These are phyloP conservation scores for Drosophila virilis DNA, from an alignment of 1,140 invertebrate genomes.

Conservation along the genomic window DNA sequence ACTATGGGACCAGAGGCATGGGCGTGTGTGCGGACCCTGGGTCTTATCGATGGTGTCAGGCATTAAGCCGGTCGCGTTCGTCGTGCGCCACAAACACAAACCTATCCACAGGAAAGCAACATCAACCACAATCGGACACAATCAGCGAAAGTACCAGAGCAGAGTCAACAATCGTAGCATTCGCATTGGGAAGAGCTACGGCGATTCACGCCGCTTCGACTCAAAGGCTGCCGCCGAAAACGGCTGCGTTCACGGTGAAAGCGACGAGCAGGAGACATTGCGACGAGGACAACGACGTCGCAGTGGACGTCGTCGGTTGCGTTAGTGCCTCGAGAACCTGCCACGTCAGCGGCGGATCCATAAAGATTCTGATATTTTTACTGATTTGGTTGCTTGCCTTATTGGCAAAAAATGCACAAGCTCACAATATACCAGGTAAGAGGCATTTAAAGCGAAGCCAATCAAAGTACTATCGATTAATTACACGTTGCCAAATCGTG, in stretches of 20 bases:
- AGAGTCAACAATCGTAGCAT: slow-evolving; percentile 35
- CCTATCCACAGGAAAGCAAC: slow-evolving; percentile 34
- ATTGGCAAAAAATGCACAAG: slow-evolving; percentile 63
- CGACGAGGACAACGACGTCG: slow-evolving; percentile 38
- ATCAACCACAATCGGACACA: slow-evolving; percentile 43
- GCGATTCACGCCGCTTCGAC: slow-evolving; percentile 44
- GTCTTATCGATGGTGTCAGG: slow-evolving; percentile 89
- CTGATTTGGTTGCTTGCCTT: slow-evolving; percentile 62
- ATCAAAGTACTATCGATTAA: slow-evolving; percentile 11
- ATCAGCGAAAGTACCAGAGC: slow-evolving; percentile 47
- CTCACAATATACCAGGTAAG: slow-evolving; percentile 78
- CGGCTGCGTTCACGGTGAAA: slow-evolving; percentile 70
- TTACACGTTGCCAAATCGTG: slow-evolving; percentile 42
- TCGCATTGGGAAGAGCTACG: slow-evolving; percentile 35
- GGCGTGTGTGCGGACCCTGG: slow-evolving; percentile 90
- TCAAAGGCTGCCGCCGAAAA: slow-evolving; percentile 48
- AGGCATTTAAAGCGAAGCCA: not conserved
- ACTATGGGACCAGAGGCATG: slow-evolving; percentile 93
- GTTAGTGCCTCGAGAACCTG: slow-evolving; percentile 33
- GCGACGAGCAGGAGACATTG: slow-evolving; percentile 57
- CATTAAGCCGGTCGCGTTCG: slow-evolving; percentile 83
- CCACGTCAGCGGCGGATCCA: slow-evolving; percentile 36
- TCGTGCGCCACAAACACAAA: slow-evolving; percentile 62
- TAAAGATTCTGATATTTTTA: slow-evolving; percentile 53
- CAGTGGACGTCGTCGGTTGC: slow-evolving; percentile 38